Base-by-base conservation (phyloP, 2,113 vertebrate species). In the Sphyrna mokarran region DNA sequence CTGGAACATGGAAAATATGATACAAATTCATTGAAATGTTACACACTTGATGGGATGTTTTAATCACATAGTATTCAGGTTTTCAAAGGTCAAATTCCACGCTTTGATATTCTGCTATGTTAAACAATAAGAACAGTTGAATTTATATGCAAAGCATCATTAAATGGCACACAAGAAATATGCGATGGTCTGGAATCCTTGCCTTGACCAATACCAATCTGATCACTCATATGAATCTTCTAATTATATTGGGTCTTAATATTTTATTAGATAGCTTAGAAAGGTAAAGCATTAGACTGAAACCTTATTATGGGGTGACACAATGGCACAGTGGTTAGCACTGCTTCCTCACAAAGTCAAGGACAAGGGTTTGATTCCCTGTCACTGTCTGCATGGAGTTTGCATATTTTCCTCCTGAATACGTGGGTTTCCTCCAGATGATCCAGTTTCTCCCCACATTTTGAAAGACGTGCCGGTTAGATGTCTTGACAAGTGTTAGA, bases 61-160 rank as follows among this genome's bases (percentile, higher is more conserved):
- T 16, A 95, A 95, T 18, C 66, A 70, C 6, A 23, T 20, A 48
- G 68, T 22, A 70, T 14, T 48, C n/a, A 70, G 22, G 10, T 48
- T 95, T 68, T 26, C 37, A 95, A 95, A 95, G n/a, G 68, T 95
- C 93, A 95, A 95, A 70, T 72, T 95, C 40, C 40, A 95, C 68
- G 0, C 13, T 68, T 66, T 66, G 14, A 93, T 93, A 68, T 40
- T 72, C 29, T 70, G 93, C 40, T 5, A 40, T 29, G 69, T 72
- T 95, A 54, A 95, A 72, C 69, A 72, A 26, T 16, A 93, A 95
- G 40, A 54, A 54, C 16, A 16, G 22, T 48, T 72, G 40, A 66
- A 63, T 43, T 94, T 72, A 66, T 29, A 91, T 9, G 69, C 18
- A 26, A 26, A 70, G 66, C 68, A 16, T 72, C 40, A 72, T 72